A percentile compares a stretch with the other conserved stretches of the same genome.
These are phyloP conservation scores for Elysia crispata DNA, from an alignment of 2,888 invertebrate genomes.

Conservation along the genomic window DNA sequence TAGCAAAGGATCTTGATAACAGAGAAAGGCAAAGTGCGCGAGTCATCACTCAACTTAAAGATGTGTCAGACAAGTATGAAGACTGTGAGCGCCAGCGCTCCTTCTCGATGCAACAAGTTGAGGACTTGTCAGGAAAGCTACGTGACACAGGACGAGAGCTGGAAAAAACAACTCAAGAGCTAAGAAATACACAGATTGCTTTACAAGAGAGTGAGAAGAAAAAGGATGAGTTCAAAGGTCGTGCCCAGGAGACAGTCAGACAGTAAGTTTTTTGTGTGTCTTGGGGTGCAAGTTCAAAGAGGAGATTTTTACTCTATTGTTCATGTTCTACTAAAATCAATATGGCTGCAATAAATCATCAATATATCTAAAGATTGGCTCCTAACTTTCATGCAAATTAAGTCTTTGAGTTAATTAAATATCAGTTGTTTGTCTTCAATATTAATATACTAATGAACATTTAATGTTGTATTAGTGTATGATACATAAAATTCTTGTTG, in stretches of 20 bases:
- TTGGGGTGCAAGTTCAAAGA: background rate
- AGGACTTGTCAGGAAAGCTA: slow-evolving; percentile 66
- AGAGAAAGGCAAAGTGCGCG: slow-evolving; percentile 69
- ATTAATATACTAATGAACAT: no score
- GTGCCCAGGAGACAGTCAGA: slow-evolving; percentile 74
- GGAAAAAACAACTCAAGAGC: slow-evolving; percentile 66
- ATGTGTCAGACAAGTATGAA: slow-evolving; percentile 68
- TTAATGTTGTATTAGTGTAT: no score
- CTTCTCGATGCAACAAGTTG: slow-evolving; percentile 65
- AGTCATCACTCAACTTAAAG: slow-evolving; percentile 70
- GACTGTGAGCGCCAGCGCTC: slow-evolving; percentile 67
- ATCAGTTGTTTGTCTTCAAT: no score
- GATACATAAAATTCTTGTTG: no score
- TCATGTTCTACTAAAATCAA: no score
- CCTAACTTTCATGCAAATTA: no score
- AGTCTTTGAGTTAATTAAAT: no score
- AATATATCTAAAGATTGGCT: no score
- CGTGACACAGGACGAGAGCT: slow-evolving; percentile 65
- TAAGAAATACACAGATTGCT: slow-evolving; percentile 65
- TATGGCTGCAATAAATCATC: no score
- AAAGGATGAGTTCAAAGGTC: slow-evolving; percentile 72
- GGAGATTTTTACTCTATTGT: background rate
- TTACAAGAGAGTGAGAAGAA: slow-evolving; percentile 69
- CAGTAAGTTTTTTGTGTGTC: slow-evolving; percentile 63
- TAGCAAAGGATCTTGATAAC: slow-evolving; percentile 72